Conservation (phyloP, 1,140 invertebrate species). For the Meteorus sp. region DNA sequence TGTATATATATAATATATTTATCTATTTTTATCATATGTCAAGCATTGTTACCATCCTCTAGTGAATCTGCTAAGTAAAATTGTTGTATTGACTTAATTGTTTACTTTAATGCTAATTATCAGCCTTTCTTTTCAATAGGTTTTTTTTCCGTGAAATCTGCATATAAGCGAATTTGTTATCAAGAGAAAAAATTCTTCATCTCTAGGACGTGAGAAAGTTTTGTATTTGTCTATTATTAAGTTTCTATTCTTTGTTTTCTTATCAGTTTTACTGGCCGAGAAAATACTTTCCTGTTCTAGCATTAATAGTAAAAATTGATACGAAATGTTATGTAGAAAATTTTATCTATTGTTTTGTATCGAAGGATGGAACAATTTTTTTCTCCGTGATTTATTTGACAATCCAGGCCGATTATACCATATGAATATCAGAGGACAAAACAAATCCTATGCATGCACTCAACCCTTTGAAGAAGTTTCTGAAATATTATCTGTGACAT, state of each 20-base stretch:
- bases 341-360: no score
- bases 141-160: not conserved
- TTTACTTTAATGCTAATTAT: constrained; percentile 1
- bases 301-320: not conserved
- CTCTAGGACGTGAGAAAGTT: no score
- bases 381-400: no score
- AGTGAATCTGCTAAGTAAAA: not conserved
- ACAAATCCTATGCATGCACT: no score
- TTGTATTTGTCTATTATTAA: no score
- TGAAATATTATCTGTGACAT: no score
- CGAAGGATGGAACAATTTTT: no score
- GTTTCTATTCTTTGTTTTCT: no score
- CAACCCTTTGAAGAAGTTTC: no score
- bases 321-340: not conserved
- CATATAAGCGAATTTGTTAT: not conserved
- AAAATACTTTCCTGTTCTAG: not conserved
- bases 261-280: not conserved
- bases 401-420: no score
- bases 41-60: no score
- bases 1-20: constrained; percentile 1
- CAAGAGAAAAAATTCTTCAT: not conserved
- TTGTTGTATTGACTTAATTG: constrained; percentile 12
- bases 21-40: not conserved
- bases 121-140: constrained; percentile 2
- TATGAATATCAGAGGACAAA: no score